phyloP scores from a whole-genome alignment of 1,140 invertebrate genomes.

The Bombus fervidus region DNA sequence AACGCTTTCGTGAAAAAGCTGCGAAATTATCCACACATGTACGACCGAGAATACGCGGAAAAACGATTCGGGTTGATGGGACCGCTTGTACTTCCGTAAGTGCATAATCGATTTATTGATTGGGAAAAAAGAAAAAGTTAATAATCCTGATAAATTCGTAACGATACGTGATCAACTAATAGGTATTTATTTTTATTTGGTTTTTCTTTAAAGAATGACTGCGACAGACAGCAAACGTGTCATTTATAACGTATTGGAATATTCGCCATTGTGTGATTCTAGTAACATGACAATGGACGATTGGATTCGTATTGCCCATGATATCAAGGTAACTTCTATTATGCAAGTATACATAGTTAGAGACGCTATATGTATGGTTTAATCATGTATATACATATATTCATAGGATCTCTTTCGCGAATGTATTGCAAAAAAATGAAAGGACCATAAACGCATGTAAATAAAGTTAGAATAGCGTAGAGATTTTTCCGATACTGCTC shows the following conservation, averaged over 20 bases:
- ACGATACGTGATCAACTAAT: not conserved
- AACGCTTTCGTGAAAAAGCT: constrained; percentile 85
- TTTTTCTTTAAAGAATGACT: constrained; percentile 64
- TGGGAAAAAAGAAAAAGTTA: not conserved
- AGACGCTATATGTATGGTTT: not conserved
- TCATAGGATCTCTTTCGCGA: not conserved
- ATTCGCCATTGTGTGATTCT: constrained; percentile 94
- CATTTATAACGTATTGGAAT: constrained; percentile 93
- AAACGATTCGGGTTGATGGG: constrained; percentile 83
- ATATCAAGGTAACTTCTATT: constrained; percentile 89
- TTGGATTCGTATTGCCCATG: constrained; percentile 94
- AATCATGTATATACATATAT: not conserved
- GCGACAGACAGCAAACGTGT: constrained; percentile 84
- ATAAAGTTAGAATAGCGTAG: not conserved
- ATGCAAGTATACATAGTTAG: not conserved
- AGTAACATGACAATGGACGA: constrained; percentile 96
- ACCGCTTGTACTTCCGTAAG: constrained; percentile 87
- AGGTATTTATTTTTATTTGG: not conserved
- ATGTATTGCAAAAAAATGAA: not conserved
- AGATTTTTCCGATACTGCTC: too few relatives aligned
- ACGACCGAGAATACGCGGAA: constrained; percentile 86
- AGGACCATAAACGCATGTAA: not conserved
- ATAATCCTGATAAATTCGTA: not conserved
- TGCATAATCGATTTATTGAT: constrained; percentile 16
- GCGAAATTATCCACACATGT: constrained; percentile 87